Conservation (phyloP, 2,113 vertebrate genomes). For the Sebastes fasciatus region DNA sequence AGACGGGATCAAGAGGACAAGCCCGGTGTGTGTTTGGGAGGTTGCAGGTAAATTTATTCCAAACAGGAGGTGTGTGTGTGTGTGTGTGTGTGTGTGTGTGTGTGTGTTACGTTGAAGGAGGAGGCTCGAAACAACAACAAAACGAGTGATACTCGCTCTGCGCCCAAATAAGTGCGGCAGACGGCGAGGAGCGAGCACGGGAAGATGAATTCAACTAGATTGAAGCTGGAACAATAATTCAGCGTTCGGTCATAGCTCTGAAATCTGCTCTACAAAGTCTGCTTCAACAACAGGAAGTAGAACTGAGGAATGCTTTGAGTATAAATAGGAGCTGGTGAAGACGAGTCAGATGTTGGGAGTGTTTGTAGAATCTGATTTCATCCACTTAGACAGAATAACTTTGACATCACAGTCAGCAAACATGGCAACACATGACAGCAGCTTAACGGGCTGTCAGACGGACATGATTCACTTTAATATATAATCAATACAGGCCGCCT, state of each 20-base stretch:
- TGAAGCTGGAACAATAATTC: slow-evolving; percentile 35
- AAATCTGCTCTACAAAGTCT: slow-evolving; percentile 6
- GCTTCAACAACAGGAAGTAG: background rate
- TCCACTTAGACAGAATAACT: background rate
- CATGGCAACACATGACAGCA: background rate
- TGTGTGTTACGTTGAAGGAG: slow-evolving; percentile 47
- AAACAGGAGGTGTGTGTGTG: slow-evolving; percentile 50
- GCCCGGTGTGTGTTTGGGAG: slow-evolving; percentile 36
- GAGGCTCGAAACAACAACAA: slow-evolving; percentile 61
- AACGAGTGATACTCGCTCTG: slow-evolving; percentile 41
- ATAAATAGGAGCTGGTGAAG: background rate
- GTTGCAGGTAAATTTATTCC: slow-evolving; percentile 53
- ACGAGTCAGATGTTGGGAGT: background rate
- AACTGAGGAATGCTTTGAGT: background rate
- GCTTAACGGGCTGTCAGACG: background rate
- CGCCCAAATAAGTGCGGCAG: slow-evolving; percentile 44
- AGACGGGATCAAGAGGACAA: slow-evolving; percentile 76
- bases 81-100: no score
- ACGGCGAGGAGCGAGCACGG: background rate
- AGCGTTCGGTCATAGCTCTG: background rate
- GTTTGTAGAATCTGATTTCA: background rate
- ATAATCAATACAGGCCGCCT: background rate
- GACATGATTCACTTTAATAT: background rate
- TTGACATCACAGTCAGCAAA: slow-evolving; percentile 6
- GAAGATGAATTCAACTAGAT: slow-evolving; percentile 24